Base-by-base conservation (phyloP, 2,113 vertebrate species). In the Rhabdornis inornatus region DNA sequence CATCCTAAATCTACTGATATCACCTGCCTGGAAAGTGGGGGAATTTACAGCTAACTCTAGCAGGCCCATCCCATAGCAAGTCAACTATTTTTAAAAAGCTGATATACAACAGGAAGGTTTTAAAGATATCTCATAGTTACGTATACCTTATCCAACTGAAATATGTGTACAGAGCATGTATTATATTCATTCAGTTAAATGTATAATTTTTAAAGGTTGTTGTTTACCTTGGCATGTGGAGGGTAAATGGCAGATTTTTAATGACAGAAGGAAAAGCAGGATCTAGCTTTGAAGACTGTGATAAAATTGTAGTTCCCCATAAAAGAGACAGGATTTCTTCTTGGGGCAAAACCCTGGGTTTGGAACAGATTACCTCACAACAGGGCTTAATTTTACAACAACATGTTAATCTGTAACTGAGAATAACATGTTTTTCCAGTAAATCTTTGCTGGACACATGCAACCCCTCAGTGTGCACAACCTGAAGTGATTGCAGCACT, bases 351-450 rank as follows among this genome's bases (percentile, higher is more conserved):
- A 93, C 52, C 66, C 70, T 68, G 40, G 14, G 28, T 65, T 93
- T 81, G 64, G 63, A 91, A 80, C 13, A 80, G 83, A 56, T 92
- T 89, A 89, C 92, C 89, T 86, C 71, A 90, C 60, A 78, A 89
- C 77, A 81, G 55, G 80, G 71, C 87, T 97, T 92, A 80, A 90
- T 95, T 97, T 96, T 91, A 92, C 87, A 91, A 89, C 84, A 68
- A 40, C 0, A 0, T 76, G 91, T 96, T 96, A 97, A 97, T 96
- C 87, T 95, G 39, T 96, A 96, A 96, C 94, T 87, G 70, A 61
- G 74, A 75, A 78, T 91, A 96, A 78, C 59, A 27, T 84, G 74
- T 85, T 96, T 95, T 94, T 63, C 61, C 24, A 0, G 80, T 71
- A 87, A 95, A 92, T 84, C 93, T 91, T 85, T 92, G 64, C 56